phyloP scores from a whole-genome alignment of 2,113 vertebrate genomes.

The Boulengeromyrus knoepffleri region DNA sequence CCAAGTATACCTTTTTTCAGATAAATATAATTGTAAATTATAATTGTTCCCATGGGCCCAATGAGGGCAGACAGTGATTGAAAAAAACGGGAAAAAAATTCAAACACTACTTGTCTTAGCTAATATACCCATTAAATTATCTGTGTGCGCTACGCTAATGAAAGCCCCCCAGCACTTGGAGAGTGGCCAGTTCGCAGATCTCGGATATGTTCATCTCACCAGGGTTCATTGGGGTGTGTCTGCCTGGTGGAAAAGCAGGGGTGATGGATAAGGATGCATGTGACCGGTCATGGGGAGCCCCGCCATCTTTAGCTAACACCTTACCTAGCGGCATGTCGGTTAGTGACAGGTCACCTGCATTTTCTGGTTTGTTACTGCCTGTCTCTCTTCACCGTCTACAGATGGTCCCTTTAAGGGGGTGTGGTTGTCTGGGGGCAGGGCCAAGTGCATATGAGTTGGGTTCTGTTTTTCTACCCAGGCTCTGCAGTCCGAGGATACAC shows the following conservation, averaged over 20 bases:
- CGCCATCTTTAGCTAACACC: background rate
- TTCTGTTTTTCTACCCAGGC: background rate
- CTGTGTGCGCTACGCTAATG: conserved; percentile 26
- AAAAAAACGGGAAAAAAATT: conserved; percentile 37
- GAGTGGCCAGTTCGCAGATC: conserved; percentile 12
- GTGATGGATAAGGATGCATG: background rate
- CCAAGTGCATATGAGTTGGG: background rate
- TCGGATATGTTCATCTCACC: background rate
- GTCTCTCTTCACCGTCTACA: background rate
- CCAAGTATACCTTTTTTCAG: conserved; percentile 17
- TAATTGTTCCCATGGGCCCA: conserved; percentile 29
- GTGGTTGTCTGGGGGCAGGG: background rate
- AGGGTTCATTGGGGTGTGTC: background rate
- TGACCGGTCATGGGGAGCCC: background rate
- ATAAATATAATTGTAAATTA: conserved; percentile 18
- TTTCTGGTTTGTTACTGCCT: background rate
- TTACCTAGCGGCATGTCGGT: background rate
- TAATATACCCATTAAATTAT: conserved; percentile 37
- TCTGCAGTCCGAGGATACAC: background rate
- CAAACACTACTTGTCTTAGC: conserved; percentile 32
- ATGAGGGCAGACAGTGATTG: conserved; percentile 27
- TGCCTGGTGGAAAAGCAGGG: background rate
- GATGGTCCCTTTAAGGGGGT: background rate
- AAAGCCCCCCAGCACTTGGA: conserved; percentile 26
- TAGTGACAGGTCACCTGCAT: background rate